These are phyloP conservation scores for Perizoma flavofasciatum DNA, from an alignment of 2,888 invertebrate species.

Conservation along the genomic window DNA sequence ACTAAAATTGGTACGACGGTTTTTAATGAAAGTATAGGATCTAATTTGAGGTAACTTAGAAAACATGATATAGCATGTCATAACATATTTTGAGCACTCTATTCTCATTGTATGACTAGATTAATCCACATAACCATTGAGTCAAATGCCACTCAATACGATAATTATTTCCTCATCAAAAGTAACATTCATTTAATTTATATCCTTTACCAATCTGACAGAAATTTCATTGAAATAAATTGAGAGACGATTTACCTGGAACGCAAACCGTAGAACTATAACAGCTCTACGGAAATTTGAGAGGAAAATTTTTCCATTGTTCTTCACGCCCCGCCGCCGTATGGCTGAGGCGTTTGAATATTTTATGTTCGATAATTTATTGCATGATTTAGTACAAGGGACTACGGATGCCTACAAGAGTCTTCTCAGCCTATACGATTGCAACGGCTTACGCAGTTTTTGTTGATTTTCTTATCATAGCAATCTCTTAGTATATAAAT, in stretches of 20 bases:
- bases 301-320: conserved; percentile 62
- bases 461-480: conserved; percentile 51
- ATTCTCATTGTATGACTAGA: too few species aligned
- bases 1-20: too few species aligned
- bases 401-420: conserved; percentile 39
- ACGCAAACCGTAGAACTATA: conserved; percentile 33
- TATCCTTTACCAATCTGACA: too few species aligned
- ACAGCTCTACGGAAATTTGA: conserved; percentile 45
- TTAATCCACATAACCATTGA: too few species aligned
- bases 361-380: conserved; percentile 79
- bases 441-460: conserved; percentile 50
- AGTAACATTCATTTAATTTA: too few species aligned
- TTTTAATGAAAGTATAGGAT: too few species aligned
- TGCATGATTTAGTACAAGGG: conserved; percentile 72
- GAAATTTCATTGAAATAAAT: too few species aligned
- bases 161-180: too few species aligned
- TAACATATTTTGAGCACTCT: too few species aligned
- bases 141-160: too few species aligned
- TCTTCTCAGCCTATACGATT: conserved; percentile 43
- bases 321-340: conserved; percentile 61
- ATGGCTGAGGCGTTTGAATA: conserved; percentile 73
- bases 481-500: not conserved
- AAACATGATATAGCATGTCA: too few species aligned
- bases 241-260: not conserved
- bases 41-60: too few species aligned